Evolutionary conservation across 2,888 invertebrate genomes (phyloP), one percentile per base, ranked within the genome.

Genomic region (Macaria liturata): DNA sequence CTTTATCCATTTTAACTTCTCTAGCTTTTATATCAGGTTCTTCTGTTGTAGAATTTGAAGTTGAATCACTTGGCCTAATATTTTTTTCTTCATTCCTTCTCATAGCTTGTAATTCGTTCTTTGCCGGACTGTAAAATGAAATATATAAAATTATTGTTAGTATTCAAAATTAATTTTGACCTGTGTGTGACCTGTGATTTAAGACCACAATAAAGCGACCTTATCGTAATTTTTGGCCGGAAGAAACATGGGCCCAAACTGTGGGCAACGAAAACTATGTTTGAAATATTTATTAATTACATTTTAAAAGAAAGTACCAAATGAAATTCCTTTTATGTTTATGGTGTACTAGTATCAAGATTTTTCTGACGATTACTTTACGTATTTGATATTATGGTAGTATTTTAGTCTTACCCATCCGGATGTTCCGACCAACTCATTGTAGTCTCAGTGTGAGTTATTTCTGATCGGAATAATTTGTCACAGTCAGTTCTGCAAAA

Each of bases 391-490:
- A 37, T 37, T 37, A 1, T 37, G 3, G 3, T 37, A 37, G 34
- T 37, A 7, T 6, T 6, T 9, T 7, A 30, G 34, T 9, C 57
- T 64, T 79, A 86, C 85, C 85, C 88, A 50, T 87, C 87, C 3
- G 83, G 83, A 71, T 86, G 85, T 42, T 81, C 81, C 30, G 54
- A 9, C 86, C 87, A 88, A 49, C 71, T 81, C 46, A 87, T 69
- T 5, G 65, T 68, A 37, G 68, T 74, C 66, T 87, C 85, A 7
- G 69, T 72, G 48, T 82, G 81, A 1, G 83, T 81, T n/a, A 75
- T 70, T 44, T 77, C 77, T 9, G 84, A 70, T 65, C 86, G 71
- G 47, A 86, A 86, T 9, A 83, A 50, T 54, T 84, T 85, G 9
- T 74, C 73, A 61, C 86, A 87, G 51, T 80, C 73, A 1, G 59